These are phyloP conservation scores for Otis tarda DNA, from an alignment of 2,113 vertebrate species.

Conservation along the genomic window DNA sequence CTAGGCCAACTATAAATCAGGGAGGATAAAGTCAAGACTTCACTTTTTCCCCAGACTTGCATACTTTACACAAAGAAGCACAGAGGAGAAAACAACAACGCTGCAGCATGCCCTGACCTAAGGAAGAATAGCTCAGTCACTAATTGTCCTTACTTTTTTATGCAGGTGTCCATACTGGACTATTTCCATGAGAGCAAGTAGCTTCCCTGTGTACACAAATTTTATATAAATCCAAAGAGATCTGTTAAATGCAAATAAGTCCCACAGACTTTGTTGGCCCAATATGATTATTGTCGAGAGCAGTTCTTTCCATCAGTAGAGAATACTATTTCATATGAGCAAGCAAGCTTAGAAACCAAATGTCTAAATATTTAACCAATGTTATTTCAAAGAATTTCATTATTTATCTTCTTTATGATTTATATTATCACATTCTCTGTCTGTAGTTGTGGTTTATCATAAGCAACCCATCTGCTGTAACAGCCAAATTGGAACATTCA, in stretches of 20 bases:
- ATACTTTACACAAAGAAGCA: not conserved
- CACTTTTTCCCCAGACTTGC: not conserved
- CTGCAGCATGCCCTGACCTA: not conserved
- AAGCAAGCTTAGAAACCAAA: constrained; percentile 78
- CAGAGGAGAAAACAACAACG: not conserved
- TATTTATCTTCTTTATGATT: constrained; percentile 88
- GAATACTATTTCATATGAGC: constrained; percentile 73
- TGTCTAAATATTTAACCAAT: constrained; percentile 87
- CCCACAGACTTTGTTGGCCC: constrained; percentile 47
- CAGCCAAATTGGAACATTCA: constrained; percentile 84
- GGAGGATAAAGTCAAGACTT: not conserved
- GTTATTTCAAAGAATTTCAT: constrained; percentile 85
- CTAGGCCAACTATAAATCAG: constrained; percentile 13
- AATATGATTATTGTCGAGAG: constrained; percentile 53
- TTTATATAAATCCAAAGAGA: constrained; percentile 37
- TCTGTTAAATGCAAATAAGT: constrained; percentile 43
- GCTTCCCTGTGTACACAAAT: not conserved
- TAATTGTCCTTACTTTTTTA: not conserved
- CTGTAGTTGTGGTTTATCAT: constrained; percentile 82
- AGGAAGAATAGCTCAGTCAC: not conserved
- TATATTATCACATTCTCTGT: constrained; percentile 82
- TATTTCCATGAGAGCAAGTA: not conserved
- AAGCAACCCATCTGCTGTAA: constrained; percentile 83
- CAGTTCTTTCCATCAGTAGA: constrained; percentile 68
- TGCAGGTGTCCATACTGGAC: not conserved